Conservation (phyloP, 1,140 invertebrate genomes). For the Ostrea denselamellosa region DNA sequence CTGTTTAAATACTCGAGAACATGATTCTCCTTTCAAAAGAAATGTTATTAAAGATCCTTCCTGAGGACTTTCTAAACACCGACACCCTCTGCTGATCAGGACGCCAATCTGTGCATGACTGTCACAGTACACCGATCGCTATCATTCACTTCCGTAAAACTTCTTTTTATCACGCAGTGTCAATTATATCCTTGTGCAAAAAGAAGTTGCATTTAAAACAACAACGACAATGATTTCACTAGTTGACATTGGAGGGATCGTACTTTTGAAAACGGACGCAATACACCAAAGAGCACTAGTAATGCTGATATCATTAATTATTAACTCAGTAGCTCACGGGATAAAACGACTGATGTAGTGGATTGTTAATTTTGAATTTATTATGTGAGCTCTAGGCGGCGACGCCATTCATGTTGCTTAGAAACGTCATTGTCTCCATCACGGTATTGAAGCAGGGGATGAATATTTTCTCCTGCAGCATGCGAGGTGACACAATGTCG, state of each 20-base stretch:
- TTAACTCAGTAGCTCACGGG: constrained; percentile 23
- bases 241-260: not conserved
- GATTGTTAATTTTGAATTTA: constrained; percentile 37
- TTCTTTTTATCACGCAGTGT: not conserved
- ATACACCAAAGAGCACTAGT: not conserved
- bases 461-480: constrained; percentile 6
- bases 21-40: constrained; percentile 9
- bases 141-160: not conserved
- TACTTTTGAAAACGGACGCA: constrained; percentile 7
- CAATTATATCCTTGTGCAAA: not conserved
- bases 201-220: not conserved
- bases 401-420: constrained; percentile 29
- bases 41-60: constrained; percentile 1
- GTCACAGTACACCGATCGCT: not conserved
- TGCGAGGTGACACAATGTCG: constrained; percentile 12
- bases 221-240: not conserved
- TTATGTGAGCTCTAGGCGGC: constrained; percentile 12
- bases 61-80: not conserved
- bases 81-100: not conserved
- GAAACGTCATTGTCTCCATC: constrained; percentile 21
- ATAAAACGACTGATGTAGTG: not conserved
- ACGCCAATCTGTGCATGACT: not conserved
- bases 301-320: constrained; percentile 24
- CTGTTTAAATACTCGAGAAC: not conserved
- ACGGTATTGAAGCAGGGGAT: not conserved